Evolutionary conservation across 2,888 invertebrate genomes (phyloP).

Genomic region (Drosophila basisetae): DNA sequence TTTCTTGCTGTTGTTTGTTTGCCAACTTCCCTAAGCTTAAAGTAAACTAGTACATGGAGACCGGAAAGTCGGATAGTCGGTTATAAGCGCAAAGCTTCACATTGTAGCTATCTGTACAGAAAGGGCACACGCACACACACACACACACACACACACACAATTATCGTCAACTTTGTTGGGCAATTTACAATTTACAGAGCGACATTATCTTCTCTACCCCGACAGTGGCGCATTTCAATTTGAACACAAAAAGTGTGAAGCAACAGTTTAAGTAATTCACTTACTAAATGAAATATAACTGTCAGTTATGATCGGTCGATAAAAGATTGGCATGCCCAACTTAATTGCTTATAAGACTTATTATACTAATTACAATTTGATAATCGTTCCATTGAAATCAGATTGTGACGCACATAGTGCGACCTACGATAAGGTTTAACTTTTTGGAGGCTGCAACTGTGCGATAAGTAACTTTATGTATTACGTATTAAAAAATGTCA

Average conservation of each 20-base stretch:
- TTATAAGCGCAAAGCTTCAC: constrained; percentile 17
- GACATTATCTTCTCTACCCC: constrained; percentile 6
- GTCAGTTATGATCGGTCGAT: background rate
- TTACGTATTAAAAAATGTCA: constrained; percentile 1
- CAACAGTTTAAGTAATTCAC: background rate
- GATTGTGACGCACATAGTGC: background rate
- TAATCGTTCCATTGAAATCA: background rate
- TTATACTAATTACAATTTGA: background rate
- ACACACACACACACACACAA: constrained; percentile 25
- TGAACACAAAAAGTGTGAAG: background rate
- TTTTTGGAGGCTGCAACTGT: background rate
- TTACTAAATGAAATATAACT: background rate
- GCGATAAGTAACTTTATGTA: background rate
- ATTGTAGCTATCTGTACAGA: constrained; percentile 16
- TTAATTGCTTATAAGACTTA: background rate
- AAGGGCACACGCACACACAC: background rate
- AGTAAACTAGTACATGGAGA: constrained; percentile 21
- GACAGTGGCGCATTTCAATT: background rate
- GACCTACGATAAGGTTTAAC: background rate
- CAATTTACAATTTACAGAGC: constrained; percentile 29
- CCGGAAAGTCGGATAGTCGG: constrained; percentile 56
- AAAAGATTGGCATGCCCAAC: background rate
- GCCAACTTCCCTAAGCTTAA: constrained; percentile 15
- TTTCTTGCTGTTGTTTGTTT: constrained; percentile 1
- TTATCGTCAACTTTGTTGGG: constrained; percentile 34